phyloP scores from a whole-genome alignment of 2,888 invertebrate species.

The Drosophila kuntzei region DNA sequence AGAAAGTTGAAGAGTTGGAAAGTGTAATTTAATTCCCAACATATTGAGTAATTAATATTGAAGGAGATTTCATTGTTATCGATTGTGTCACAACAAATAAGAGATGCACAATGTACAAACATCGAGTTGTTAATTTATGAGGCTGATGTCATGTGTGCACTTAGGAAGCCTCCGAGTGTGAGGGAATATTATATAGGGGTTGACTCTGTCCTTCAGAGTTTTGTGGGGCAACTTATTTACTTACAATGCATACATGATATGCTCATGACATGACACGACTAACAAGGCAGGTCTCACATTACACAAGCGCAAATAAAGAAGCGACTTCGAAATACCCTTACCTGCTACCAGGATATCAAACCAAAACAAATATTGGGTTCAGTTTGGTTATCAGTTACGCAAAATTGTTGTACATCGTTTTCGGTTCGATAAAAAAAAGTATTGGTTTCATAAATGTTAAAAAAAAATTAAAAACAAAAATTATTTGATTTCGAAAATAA shows the following conservation, averaged over 20 bases:
- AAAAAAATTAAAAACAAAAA: no score
- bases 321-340: neutral
- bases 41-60: conserved; percentile 53
- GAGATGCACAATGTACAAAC: conserved; percentile 21
- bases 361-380: no score
- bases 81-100: conserved; percentile 65
- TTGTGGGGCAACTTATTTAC: conserved; percentile 47
- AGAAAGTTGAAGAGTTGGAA: neutral
- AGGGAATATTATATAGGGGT: conserved; percentile 34
- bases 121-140: conserved; percentile 46
- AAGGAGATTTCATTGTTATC: conserved; percentile 57
- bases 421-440: no score
- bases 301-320: conserved; percentile 16
- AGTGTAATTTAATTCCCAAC: conserved; percentile 45
- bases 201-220: conserved; percentile 45
- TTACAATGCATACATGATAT: conserved; percentile 21
- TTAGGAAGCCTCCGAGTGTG: conserved; percentile 20
- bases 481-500: no score
- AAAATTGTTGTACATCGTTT: no score
- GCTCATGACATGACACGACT: conserved; percentile 38
- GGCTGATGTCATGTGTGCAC: conserved; percentile 52
- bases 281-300: conserved; percentile 45
- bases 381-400: no score
- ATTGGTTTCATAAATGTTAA: no score
- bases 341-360: no score